Evolutionary conservation across 2,888 invertebrate species (phyloP).

Genomic region (Pollenia angustigena): DNA sequence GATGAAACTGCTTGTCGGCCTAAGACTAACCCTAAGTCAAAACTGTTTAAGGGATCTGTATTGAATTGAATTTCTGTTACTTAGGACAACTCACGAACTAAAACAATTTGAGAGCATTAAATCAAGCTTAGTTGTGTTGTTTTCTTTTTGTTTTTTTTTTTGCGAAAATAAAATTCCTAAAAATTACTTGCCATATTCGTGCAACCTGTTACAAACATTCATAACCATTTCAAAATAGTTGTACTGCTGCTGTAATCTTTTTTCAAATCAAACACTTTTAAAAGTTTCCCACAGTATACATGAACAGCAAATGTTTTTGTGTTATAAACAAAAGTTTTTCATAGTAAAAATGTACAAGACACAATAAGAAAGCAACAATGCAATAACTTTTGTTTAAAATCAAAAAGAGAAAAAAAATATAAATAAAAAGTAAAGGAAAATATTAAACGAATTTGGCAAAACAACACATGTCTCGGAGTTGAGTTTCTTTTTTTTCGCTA

Average conservation of each 20-base stretch:
- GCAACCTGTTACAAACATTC: no score
- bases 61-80: no score
- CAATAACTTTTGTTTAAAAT: slow-evolving; percentile 58
- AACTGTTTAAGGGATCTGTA: no score
- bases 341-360: background rate
- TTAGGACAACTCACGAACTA: no score
- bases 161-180: no score
- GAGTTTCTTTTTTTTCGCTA: background rate
- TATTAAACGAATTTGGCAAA: slow-evolving; percentile 52
- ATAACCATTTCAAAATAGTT: no score
- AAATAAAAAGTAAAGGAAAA: slow-evolving; percentile 9
- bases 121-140: no score
- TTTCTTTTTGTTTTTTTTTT: no score
- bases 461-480: slow-evolving; percentile 61
- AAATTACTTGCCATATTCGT: no score
- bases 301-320: slow-evolving; percentile 56
- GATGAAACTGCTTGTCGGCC: no score
- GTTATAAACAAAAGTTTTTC: slow-evolving; percentile 68
- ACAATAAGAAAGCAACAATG: slow-evolving; percentile 20
- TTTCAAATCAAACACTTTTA: slow-evolving; percentile 33
- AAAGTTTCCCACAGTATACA: slow-evolving; percentile 44
- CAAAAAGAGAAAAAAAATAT: background rate
- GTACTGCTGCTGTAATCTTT: background rate
- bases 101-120: no score
- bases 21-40: no score